Evolutionary conservation across 1,140 invertebrate genomes (phyloP), one percentile per base, ranked within the genome.

Genomic region (Zelostemma sp.): DNA sequence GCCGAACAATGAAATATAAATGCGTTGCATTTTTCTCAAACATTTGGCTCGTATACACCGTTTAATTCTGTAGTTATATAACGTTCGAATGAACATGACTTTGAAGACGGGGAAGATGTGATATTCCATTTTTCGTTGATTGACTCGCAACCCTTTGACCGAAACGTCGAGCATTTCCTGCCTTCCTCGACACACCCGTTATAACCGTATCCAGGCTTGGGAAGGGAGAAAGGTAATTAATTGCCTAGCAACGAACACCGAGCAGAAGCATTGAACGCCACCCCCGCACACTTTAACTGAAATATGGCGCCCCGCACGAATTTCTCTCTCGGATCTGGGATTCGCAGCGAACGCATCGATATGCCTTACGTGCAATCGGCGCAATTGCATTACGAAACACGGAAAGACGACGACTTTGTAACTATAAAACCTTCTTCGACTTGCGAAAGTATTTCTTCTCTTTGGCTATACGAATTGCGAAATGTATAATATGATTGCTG

Each of bases 151-250:
- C 65, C 68, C 65, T 73, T 73, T 68, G 64, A 51, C 31, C 38
- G 48, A 73, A 73, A 21, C 49, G 58, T 43, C 62, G 58, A 61
- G 51, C 55, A 58, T 71, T 72, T 57, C 50, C 60, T 64, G 58
- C 59, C 66, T 72, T 57, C 25, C 53, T 68, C 74, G 75, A 76
- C 73, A 80, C 78, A 80, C 78, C 80, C 80, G 80, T 82, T 82
- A 81, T 81, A 82, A 77, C 72, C 79, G 68, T 79, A 79, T 74
- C 73, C 73, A 67, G 72, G 65, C 64, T 71, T 68, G 66, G 78
- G 80, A 80, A 81, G 82, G 83, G 81, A 81, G 80, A 79, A 82
- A 80, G 81, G 83, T 85, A 85, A 85, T 85, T 85, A 85, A 85
- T 85, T 84, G 82, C 83, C 82, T 85, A 76, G 84, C 82, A 85